Conservation (phyloP, 2,113 vertebrate genomes). For the Taxidea taxus region DNA sequence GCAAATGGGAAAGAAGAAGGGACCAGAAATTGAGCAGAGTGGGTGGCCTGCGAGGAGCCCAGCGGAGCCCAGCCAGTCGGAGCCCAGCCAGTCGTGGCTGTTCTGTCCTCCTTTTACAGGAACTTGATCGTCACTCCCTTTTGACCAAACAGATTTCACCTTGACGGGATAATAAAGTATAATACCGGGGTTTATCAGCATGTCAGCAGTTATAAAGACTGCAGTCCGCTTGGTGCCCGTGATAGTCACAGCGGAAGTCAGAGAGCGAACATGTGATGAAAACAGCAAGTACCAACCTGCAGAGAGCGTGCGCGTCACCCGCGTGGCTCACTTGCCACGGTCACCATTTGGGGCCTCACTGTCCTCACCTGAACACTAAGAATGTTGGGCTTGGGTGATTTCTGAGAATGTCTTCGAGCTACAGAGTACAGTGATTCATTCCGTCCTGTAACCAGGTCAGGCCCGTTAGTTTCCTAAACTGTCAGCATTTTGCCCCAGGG, state of each 20-base stretch:
- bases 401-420: not conserved
- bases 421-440: not conserved
- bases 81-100: not conserved
- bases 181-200: not conserved
- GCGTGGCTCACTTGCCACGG: not conserved
- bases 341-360: not conserved
- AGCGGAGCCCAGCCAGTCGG: not conserved
- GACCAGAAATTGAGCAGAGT: not conserved
- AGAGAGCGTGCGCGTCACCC: not conserved
- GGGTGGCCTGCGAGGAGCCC: not conserved
- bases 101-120: not conserved
- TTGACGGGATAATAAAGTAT: not conserved
- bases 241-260: not conserved
- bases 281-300: not conserved
- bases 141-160: not conserved
- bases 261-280: not conserved
- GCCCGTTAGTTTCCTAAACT: not conserved
- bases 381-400: not conserved
- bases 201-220: not conserved
- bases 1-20: not conserved
- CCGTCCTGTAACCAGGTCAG: not conserved
- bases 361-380: not conserved
- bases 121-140: not conserved
- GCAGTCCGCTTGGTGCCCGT: not conserved
- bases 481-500: conserved; percentile 63